Evolutionary conservation across 2,113 vertebrate genomes (phyloP), one percentile per base, ranked within the genome.

Genomic region (Nettapus auritus): DNA sequence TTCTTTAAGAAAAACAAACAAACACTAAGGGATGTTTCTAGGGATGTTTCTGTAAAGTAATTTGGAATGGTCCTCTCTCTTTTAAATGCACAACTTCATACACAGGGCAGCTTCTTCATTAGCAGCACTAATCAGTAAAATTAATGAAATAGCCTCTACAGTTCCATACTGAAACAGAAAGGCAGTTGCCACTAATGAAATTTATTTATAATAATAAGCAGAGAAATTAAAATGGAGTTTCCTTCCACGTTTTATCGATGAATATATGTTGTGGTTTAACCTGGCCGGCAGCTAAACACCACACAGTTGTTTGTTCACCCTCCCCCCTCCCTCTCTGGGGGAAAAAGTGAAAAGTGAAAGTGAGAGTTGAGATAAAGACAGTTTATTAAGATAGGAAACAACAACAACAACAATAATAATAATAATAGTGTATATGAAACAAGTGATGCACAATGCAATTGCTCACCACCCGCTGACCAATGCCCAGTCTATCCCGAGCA

Each of bases 121-220:
- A 88, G 31, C 31, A 52, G 44, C n/a, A 13, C 22, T 94, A 66
- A 76, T 75, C 34, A 62, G 46, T 68, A 68, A 76, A 34, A 88
- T 62, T 33, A 73, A 53, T 36, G 33, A 93, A 89, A 79, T 11
- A 55, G 56, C 34, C 25, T 85, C 20, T 82, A 25, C 0, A 0
- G 82, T 82, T 93, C 91, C 70, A n/a, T 62, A 33, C 29, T 89
- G 66, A 93, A 93, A 60, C 19, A 46, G 56, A 84, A 92, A 89
- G 26, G 19, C 23, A 79, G 29, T 82, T 86, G 4, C 6, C 20
- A 34, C n/a, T 88, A 86, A 67, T 59, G 5, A 62, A 53, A 33
- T 80, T 62, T 75, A 38, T 67, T 86, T 82, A 12, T 55, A 86
- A 83, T 55, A 81, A 77, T 40, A 34, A 50, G 60, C 20, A 85